These are phyloP conservation scores for Cromileptes altivelis DNA, from an alignment of 2,113 vertebrate genomes.

Conservation along the genomic window DNA sequence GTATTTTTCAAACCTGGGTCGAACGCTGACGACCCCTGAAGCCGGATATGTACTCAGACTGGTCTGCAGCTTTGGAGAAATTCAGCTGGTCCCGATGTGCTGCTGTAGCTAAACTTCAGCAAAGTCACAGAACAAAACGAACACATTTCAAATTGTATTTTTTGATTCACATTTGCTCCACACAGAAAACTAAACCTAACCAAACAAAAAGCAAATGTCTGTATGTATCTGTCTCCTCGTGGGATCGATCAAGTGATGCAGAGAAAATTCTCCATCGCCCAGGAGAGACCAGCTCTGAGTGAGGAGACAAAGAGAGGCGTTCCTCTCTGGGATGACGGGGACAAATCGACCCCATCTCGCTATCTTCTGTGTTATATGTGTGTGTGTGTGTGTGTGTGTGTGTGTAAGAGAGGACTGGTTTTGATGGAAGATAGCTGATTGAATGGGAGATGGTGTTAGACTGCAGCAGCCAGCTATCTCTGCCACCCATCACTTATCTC, in stretches of 20 bases:
- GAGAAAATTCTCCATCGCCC: slow-evolving; percentile 47
- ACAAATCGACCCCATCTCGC: slow-evolving; percentile 16
- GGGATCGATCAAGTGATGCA: slow-evolving; percentile 49
- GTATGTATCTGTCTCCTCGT: slow-evolving; percentile 39
- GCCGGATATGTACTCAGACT: not conserved
- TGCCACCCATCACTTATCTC: slow-evolving; percentile 88
- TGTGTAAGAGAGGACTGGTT: slow-evolving; percentile 28
- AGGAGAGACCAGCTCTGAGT: slow-evolving; percentile 77
- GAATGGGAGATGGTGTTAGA: slow-evolving; percentile 38
- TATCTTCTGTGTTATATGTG: slow-evolving; percentile 5
- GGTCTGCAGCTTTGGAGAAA: slow-evolving; percentile 18
- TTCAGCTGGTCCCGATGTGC: slow-evolving; percentile 63
- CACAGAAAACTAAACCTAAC: slow-evolving; percentile 54
- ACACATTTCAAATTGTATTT: slow-evolving; percentile 19
- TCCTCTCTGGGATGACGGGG: slow-evolving; percentile 48
- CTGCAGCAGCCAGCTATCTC: slow-evolving; percentile 84
- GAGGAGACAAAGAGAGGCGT: slow-evolving; percentile 61
- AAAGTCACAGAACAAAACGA: slow-evolving; percentile 40
- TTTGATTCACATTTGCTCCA: slow-evolving; percentile 43
- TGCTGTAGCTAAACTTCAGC: slow-evolving; percentile 32
- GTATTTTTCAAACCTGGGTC: not conserved
- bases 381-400: slow-evolving; percentile 17
- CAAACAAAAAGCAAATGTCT: slow-evolving; percentile 61
- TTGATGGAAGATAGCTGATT: slow-evolving; percentile 38
- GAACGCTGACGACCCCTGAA: not conserved